Conservation (phyloP, 2,888 invertebrate genomes). For the Coecobrya sp. region DNA sequence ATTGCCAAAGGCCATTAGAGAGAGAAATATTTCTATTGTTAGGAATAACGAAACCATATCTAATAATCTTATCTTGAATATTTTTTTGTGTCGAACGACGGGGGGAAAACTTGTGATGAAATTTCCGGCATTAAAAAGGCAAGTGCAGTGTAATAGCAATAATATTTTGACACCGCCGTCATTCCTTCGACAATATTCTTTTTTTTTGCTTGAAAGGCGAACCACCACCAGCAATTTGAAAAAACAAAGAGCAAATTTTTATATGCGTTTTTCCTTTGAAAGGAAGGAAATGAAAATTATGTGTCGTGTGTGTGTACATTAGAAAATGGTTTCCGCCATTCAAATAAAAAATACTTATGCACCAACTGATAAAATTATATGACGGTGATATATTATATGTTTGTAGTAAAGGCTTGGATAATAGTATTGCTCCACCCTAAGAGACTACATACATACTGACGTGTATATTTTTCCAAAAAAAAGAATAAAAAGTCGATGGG, state of each 20-base stretch:
- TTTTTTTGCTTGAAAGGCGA: background rate
- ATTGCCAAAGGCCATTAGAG: constrained; percentile 12
- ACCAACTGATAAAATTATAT: constrained; percentile 72
- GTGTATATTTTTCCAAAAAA: constrained; percentile 30
- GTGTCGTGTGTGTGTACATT: constrained; percentile 56
- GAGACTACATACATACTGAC: constrained; percentile 10
- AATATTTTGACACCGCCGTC: constrained; percentile 37
- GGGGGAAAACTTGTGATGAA: constrained; percentile 33
- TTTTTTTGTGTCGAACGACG: background rate
- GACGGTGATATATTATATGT: constrained; percentile 75
- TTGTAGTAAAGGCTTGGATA: background rate
- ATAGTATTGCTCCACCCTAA: background rate
- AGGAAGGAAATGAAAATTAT: constrained; percentile 60
- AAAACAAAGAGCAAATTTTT: constrained; percentile 4
- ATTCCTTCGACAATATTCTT: background rate
- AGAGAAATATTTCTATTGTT: constrained; percentile 30
- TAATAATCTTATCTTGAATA: constrained; percentile 39
- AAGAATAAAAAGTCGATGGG: constrained; percentile 77
- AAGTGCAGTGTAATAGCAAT: background rate
- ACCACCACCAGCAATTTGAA: background rate
- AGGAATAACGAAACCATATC: background rate
- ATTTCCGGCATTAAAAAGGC: constrained; percentile 46
- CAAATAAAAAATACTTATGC: constrained; percentile 66
- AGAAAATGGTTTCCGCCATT: constrained; percentile 66
- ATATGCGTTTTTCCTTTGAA: background rate